phyloP scores from a whole-genome alignment of 2,113 vertebrate genomes.

The Noturus placidus region DNA sequence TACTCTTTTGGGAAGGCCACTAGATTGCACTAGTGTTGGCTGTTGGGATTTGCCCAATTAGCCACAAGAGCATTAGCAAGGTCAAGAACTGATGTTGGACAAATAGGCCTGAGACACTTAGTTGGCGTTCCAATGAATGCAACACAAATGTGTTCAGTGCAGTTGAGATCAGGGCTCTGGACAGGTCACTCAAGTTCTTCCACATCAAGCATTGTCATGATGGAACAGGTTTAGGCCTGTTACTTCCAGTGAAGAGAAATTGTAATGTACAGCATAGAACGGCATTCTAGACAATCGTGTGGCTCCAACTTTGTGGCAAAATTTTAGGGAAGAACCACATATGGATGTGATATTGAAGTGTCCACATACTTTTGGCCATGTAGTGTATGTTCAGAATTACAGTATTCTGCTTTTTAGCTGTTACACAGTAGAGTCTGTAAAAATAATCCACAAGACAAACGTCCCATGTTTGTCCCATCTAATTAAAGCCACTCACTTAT shows the following conservation, averaged over 20 bases:
- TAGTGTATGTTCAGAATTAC: neutral
- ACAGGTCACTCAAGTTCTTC: neutral
- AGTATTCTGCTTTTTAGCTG: neutral
- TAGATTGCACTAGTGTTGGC: neutral
- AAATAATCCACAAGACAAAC: slow-evolving; percentile 33
- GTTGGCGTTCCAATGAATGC: neutral
- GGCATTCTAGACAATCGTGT: neutral
- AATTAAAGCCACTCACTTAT: slow-evolving; percentile 43
- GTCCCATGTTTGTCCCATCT: slow-evolving; percentile 45
- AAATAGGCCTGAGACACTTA: neutral
- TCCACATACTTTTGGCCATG: neutral
- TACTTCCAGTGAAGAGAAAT: neutral
- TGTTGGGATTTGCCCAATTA: neutral
- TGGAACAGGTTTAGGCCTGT: neutral
- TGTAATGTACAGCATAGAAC: neutral
- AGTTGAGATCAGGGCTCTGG: neutral
- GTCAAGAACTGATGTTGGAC: too few species aligned
- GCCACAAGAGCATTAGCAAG: neutral
- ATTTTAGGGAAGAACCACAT: neutral
- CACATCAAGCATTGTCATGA: neutral
- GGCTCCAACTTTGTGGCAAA: neutral
- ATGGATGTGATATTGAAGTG: neutral
- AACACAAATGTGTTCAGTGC: neutral
- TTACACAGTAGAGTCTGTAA: slow-evolving; percentile 34
- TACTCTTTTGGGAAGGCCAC: neutral